phyloP scores from a whole-genome alignment of 2,888 invertebrate species.

The Minunthozetes semirufus region DNA sequence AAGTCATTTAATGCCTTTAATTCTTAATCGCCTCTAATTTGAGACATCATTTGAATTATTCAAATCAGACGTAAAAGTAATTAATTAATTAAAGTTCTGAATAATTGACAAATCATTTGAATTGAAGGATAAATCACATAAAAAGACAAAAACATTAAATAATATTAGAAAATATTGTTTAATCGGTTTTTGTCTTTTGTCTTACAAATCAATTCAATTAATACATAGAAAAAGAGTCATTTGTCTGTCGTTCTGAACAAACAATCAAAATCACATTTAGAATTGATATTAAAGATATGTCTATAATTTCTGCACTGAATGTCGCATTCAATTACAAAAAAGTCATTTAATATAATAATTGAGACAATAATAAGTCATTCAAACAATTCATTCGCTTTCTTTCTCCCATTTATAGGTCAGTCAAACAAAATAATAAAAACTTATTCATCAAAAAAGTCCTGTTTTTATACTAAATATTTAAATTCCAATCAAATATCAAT shows the following conservation, averaged over 20 bases:
- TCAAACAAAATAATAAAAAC: background rate
- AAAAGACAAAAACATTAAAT: background rate
- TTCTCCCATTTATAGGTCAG: background rate
- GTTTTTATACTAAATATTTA: background rate
- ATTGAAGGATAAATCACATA: too few relatives aligned
- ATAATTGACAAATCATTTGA: background rate
- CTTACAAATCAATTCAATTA: background rate
- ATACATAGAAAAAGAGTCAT: background rate
- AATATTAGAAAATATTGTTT: background rate
- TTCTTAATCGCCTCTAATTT: background rate
- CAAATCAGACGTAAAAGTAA: background rate
- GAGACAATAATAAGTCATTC: conserved; percentile 6
- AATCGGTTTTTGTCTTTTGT: background rate
- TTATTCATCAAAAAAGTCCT: background rate
- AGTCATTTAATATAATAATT: background rate
- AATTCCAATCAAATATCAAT: background rate
- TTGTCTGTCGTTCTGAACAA: conserved; percentile 19
- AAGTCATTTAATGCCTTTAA: background rate
- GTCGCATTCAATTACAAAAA: background rate
- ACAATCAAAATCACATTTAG: conserved; percentile 29
- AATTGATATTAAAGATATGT: conserved; percentile 22
- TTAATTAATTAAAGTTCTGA: background rate
- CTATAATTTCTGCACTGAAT: conserved; percentile 6
- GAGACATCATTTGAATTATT: background rate
- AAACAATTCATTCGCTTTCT: too few relatives aligned